Percentiles rank a stretch among this genome's conserved stretches.
Evolutionary conservation across 2,113 vertebrate species (phyloP).

Genomic region (Aythya baeri): DNA sequence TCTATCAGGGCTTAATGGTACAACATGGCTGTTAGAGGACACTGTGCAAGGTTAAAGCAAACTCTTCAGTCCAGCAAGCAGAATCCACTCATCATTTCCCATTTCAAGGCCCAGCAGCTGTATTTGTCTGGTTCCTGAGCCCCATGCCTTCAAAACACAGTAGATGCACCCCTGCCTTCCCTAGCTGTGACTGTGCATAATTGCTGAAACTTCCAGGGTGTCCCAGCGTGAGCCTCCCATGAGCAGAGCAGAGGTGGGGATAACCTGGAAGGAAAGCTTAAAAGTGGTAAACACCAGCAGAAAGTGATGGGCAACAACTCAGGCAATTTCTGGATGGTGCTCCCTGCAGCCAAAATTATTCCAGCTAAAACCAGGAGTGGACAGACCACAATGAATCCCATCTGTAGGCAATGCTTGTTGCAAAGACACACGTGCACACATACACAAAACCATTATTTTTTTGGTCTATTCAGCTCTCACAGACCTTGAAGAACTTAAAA

Average conservation of each 20-base stretch:
- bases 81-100: too few species aligned
- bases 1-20: too few species aligned
- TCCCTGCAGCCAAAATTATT: not conserved
- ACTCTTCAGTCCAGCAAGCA: too few species aligned
- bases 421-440: not conserved
- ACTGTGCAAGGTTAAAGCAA: too few species aligned
- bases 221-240: not conserved
- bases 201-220: not conserved
- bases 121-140: not conserved
- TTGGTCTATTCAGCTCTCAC: not conserved
- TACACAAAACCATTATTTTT: not conserved
- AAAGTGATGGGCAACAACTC: not conserved
- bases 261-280: not conserved
- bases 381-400: not conserved
- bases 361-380: not conserved
- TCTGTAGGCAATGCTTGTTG: not conserved
- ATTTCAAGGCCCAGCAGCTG: too few species aligned
- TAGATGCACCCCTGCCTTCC: not conserved
- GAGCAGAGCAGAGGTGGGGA: not conserved
- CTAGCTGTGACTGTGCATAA: rapidly evolving
- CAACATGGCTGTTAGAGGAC: too few species aligned
- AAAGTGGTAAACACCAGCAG: not conserved
- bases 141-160: not conserved
- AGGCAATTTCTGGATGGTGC: not conserved
- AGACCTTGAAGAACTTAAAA: not conserved